A percentile compares a stretch with the other conserved stretches of the same genome.
Conservation (phyloP, 2,113 vertebrate genomes). For the Macrotus californicus region DNA sequence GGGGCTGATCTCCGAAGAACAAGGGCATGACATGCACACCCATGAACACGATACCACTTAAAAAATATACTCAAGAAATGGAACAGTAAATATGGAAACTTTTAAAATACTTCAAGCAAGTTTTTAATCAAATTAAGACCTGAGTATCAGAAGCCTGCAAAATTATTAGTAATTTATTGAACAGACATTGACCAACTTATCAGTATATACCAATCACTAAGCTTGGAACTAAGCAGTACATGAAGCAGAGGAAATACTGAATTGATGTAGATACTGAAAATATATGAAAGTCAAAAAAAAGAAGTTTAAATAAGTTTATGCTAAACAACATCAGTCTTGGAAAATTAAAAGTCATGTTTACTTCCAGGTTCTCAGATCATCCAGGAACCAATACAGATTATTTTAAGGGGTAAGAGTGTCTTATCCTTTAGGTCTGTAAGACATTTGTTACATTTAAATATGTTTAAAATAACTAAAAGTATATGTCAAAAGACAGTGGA, state of each 20-base stretch:
- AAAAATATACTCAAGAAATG: background rate
- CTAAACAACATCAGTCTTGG: background rate
- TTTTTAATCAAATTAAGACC: background rate
- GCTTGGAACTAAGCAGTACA: background rate
- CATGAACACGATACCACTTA: background rate
- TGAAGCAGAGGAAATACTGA: background rate
- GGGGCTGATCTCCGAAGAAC: background rate
- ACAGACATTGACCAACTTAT: background rate
- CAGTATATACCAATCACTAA: fast-evolving
- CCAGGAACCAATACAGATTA: background rate
- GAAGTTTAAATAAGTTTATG: background rate
- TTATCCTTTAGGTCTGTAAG: slow-evolving; percentile 40
- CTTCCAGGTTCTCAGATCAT: slow-evolving; percentile 24
- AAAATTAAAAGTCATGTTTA: slow-evolving; percentile 16
- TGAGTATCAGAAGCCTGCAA: background rate
- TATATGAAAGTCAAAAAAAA: background rate
- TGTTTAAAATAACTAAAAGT: slow-evolving; percentile 67
- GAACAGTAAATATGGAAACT: background rate
- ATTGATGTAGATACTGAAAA: background rate
- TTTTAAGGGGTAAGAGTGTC: background rate
- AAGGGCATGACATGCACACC: background rate
- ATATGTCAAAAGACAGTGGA: slow-evolving; percentile 24
- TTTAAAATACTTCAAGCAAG: background rate
- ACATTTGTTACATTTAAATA: slow-evolving; percentile 52
- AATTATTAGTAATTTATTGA: background rate